These are phyloP conservation scores for Agriopis marginaria DNA, from an alignment of 2,888 invertebrate species.

Conservation along the genomic window DNA sequence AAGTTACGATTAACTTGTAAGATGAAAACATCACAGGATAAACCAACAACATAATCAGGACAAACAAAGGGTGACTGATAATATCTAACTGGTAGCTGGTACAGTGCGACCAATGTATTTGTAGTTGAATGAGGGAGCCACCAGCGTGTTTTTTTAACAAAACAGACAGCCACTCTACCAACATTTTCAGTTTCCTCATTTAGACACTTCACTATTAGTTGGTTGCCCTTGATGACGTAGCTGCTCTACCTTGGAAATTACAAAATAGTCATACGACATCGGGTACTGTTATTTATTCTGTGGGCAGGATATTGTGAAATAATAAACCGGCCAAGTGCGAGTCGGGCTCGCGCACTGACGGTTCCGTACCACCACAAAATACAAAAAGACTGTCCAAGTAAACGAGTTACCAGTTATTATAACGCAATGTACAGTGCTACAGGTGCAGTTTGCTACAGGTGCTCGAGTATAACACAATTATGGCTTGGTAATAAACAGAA, in stretches of 20 bases:
- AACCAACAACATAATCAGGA: conserved; percentile 3
- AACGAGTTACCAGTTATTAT: too few relatives aligned
- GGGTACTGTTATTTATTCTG: not conserved
- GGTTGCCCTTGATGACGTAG: not conserved
- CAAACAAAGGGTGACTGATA: conserved; percentile 28
- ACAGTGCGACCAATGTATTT: not conserved
- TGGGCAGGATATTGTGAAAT: conserved; percentile 18
- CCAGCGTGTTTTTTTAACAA: not conserved
- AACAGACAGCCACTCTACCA: too few relatives aligned
- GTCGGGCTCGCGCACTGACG: too few relatives aligned
- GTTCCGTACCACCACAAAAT: too few relatives aligned
- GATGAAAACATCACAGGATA: not conserved
- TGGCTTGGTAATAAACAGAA: too few relatives aligned
- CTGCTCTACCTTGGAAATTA: conserved; percentile 3
- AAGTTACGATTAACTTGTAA: not conserved
- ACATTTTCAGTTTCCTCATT: not conserved
- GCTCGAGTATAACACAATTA: too few relatives aligned
- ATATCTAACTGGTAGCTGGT: conserved; percentile 1
- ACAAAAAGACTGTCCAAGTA: too few relatives aligned
- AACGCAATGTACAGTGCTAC: too few relatives aligned
- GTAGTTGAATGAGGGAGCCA: not conserved
- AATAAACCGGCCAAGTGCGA: too few relatives aligned
- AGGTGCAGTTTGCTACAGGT: too few relatives aligned
- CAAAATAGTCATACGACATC: conserved; percentile 2
- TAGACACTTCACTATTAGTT: not conserved